Percentiles rank a stretch among this genome's conserved stretches.
Conservation (phyloP, 2,797 vertebrate genomes). For the Alcedo quadribrachys region DNA sequence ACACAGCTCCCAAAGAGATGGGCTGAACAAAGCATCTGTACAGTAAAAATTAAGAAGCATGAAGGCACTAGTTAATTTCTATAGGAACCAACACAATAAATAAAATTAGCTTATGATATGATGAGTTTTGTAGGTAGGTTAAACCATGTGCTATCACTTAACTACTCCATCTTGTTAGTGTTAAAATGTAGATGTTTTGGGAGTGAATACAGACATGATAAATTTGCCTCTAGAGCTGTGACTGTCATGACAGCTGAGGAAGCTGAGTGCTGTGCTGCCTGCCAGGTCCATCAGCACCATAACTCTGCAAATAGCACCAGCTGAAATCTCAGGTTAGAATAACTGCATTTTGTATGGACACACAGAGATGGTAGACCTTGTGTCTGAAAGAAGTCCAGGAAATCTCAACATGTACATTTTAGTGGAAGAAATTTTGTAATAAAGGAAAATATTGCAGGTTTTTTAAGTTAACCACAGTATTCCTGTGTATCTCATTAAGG, state of each 20-base stretch:
- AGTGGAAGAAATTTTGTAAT: neutral
- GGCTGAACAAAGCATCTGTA: neutral
- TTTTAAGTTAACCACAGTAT: neutral
- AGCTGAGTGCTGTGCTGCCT: neutral
- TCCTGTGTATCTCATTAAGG: rapidly evolving
- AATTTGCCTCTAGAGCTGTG: neutral
- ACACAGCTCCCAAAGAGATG: neutral
- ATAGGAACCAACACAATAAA: neutral
- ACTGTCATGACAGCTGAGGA: neutral
- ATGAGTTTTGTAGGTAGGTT: neutral
- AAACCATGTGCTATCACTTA: neutral
- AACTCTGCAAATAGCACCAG: neutral
- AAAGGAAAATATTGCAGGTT: neutral
- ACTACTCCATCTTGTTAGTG: neutral
- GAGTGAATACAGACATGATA: neutral
- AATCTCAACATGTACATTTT: neutral
- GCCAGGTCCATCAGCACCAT: rapidly evolving
- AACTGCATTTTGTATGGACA: neutral
- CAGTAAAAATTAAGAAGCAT: neutral
- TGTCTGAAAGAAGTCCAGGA: neutral
- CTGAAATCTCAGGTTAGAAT: neutral
- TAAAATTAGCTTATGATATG: neutral
- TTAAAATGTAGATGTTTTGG: neutral
- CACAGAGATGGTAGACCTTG: no score
- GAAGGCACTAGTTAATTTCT: conserved; percentile 26